A percentile compares a stretch with the other conserved stretches of the same genome.
Evolutionary conservation across 2,113 vertebrate species (phyloP).

Genomic region (Solea solea): DNA sequence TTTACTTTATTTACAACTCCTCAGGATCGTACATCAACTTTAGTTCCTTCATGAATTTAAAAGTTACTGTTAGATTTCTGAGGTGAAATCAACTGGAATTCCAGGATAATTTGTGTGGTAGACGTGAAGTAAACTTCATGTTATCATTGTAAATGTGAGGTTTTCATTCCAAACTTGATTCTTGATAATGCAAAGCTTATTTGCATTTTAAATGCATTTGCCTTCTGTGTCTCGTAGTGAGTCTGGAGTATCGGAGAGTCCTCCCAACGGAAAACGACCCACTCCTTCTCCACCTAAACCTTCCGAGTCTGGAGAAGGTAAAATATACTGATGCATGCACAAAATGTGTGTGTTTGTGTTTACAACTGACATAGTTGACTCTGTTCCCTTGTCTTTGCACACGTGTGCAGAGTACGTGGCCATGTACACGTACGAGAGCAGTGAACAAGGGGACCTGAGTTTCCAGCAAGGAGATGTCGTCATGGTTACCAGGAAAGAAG

Average conservation of each 20-base stretch:
- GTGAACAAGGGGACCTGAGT: slow-evolving; percentile 96
- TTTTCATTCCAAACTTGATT: not conserved
- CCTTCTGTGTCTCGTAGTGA: slow-evolving; percentile 76
- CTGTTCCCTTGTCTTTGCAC: not conserved
- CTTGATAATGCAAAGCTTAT: not conserved
- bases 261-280: slow-evolving; percentile 91
- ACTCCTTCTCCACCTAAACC: slow-evolving; percentile 90
- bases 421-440: slow-evolving; percentile 99
- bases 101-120: no score
- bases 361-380: not conserved
- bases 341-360: no score
- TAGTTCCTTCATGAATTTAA: no score
- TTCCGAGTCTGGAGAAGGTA: slow-evolving; percentile 90
- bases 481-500: slow-evolving; percentile 96
- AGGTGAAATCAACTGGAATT: no score
- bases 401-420: slow-evolving; percentile 89
- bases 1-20: no score
- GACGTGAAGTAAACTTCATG: no score
- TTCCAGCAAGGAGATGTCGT: slow-evolving; percentile 98
- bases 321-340: not conserved
- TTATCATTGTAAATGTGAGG: no score
- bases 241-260: slow-evolving; percentile 90
- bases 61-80: no score
- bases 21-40: no score
- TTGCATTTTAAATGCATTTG: not conserved